These are phyloP conservation scores for Sarcophaga peregrina DNA, from an alignment of 1,140 invertebrate genomes.

Conservation along the genomic window DNA sequence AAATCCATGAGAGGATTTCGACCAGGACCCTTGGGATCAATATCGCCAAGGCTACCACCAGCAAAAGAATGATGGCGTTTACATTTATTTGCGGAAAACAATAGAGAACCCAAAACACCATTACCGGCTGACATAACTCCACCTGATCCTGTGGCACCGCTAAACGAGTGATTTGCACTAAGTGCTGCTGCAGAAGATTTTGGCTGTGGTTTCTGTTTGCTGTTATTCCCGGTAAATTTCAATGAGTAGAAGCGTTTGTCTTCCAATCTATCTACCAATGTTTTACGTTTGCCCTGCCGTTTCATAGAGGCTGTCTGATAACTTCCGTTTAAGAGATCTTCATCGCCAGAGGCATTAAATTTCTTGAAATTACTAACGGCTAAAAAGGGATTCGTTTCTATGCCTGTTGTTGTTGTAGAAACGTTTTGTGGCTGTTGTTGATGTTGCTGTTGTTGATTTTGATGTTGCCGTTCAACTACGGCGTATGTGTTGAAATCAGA, in stretches of 20 bases:
- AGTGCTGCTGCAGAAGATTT: constrained; percentile 13
- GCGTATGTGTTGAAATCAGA: constrained; percentile 58
- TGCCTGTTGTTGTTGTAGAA: constrained; percentile 39
- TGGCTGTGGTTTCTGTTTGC: constrained; percentile 32
- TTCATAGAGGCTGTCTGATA: constrained; percentile 48
- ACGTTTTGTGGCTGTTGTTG: constrained; percentile 43
- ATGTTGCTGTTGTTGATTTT: constrained; percentile 36
- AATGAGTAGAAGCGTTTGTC: constrained; percentile 64
- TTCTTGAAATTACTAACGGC: constrained; percentile 57
- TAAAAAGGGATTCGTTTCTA: constrained; percentile 57
- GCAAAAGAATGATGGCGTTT: constrained; percentile 62
- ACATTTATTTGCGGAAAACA: constrained; percentile 49
- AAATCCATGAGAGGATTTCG: constrained; percentile 48
- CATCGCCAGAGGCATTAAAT: constrained; percentile 52
- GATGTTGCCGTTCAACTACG: constrained; percentile 50
- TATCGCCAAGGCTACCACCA: constrained; percentile 59
- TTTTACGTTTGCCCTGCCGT: constrained; percentile 43
- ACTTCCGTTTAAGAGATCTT: constrained; percentile 8
- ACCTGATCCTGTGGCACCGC: constrained; percentile 26
- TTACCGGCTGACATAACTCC: background rate
- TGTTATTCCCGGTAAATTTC: constrained; percentile 52
- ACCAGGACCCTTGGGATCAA: constrained; percentile 50
- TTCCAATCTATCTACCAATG: constrained; percentile 45
- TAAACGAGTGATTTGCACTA: constrained; percentile 12
- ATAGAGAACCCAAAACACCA: constrained; percentile 23